These are phyloP conservation scores for Neopipo cinnamomea DNA, from an alignment of 2,113 vertebrate genomes.

Conservation along the genomic window DNA sequence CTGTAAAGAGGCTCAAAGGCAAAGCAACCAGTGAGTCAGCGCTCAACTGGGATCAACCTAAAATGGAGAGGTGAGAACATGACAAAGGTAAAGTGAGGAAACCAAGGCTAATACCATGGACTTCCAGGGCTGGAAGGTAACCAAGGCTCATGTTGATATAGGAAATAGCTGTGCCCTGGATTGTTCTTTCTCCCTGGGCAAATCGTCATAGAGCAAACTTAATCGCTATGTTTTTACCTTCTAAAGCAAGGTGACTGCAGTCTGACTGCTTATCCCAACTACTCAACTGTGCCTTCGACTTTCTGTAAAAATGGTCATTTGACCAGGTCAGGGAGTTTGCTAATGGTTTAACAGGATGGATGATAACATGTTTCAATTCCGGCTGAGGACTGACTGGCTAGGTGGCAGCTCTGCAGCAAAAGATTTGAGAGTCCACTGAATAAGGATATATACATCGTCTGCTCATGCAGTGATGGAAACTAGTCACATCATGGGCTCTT, in stretches of 20 bases:
- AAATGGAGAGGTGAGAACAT: not conserved
- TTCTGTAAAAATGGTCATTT: not conserved
- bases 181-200: not conserved
- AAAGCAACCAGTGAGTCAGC: not conserved
- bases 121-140: not conserved
- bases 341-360: not conserved
- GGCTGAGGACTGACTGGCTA: not conserved
- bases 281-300: accelerated
- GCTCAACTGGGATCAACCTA: not conserved
- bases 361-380: not conserved
- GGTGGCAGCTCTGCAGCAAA: not conserved
- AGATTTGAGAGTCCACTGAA: not conserved
- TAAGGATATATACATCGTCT: not conserved
- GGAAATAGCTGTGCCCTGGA: not conserved
- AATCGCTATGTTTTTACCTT: accelerated
- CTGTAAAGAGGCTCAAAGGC: not conserved
- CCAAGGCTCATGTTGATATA: accelerated
- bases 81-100: not conserved
- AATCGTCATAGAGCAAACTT: not conserved
- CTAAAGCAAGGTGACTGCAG: not conserved
- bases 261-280: not conserved
- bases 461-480: not conserved
- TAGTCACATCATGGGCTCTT: not conserved
- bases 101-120: accelerated
- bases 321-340: not conserved